phyloP scores from a whole-genome alignment of 2,113 vertebrate genomes.

The Probosciger aterrimus region DNA sequence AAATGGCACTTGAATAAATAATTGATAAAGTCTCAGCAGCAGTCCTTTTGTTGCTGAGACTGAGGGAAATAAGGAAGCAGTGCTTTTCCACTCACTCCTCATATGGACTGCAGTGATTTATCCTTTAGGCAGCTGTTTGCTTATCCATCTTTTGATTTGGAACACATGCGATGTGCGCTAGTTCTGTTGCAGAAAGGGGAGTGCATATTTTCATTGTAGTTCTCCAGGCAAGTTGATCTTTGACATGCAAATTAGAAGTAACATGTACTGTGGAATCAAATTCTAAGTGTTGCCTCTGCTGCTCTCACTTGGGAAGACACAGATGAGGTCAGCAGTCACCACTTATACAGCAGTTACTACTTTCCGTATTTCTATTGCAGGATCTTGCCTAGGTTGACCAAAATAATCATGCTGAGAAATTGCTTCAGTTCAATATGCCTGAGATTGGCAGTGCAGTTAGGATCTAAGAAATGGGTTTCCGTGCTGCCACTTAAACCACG shows the following conservation, averaged over 20 bases:
- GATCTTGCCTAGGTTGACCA: neutral
- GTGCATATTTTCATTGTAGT: neutral
- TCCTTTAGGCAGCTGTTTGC: neutral
- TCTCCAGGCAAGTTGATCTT: neutral
- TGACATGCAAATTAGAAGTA: neutral
- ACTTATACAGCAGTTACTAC: neutral
- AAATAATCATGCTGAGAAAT: neutral
- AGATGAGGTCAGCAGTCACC: neutral
- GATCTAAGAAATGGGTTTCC: neutral
- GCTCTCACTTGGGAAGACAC: neutral
- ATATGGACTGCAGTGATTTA: neutral
- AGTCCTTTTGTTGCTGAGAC: neutral
- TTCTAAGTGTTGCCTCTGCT: neutral
- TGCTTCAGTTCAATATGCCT: neutral
- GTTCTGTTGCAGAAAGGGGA: neutral
- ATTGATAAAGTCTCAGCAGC: neutral
- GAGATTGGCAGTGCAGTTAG: neutral
- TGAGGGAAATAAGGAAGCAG: neutral
- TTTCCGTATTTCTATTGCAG: neutral
- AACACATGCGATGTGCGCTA: neutral
- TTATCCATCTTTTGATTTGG: neutral
- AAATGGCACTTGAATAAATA: conserved; percentile 22
- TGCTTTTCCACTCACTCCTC: neutral
- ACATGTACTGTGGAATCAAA: neutral
- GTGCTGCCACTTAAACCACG: neutral